Percentiles rank a stretch among this genome's conserved stretches.
Conservation (phyloP, 2,797 vertebrate genomes). For the Thripadectes ignobilis region DNA sequence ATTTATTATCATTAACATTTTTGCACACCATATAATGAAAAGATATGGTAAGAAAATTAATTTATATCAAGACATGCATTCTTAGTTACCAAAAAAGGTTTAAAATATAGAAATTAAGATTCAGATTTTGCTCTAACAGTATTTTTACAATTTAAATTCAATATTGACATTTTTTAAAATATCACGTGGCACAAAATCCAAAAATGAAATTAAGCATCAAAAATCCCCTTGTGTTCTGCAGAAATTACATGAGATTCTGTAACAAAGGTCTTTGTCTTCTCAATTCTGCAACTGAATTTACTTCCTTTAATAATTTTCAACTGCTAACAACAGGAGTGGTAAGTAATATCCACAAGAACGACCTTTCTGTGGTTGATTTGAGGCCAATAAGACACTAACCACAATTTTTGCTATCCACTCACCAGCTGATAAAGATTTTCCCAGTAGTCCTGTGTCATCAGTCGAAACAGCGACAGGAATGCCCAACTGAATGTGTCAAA, state of each 20-base stretch:
- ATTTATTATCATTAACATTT: not conserved
- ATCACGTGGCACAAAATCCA: not conserved
- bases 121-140: not conserved
- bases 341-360: not conserved
- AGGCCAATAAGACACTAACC: not conserved
- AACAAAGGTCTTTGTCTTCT: not conserved
- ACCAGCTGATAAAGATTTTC: slow-evolving; percentile 96
- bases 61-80: not conserved
- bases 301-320: not conserved
- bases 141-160: not conserved
- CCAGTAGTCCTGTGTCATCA: slow-evolving; percentile 98
- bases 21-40: not conserved
- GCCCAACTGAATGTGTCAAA: slow-evolving; percentile 97
- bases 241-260: not conserved
- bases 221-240: not conserved
- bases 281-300: not conserved
- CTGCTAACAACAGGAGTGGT: not conserved
- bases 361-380: not conserved
- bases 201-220: not conserved
- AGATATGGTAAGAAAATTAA: not conserved
- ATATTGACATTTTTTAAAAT: not conserved
- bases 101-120: not conserved
- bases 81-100: not conserved
- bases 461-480: slow-evolving; percentile 92
- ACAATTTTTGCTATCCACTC: slow-evolving; percentile 1